phyloP scores from a whole-genome alignment of 2,797 vertebrate species.

The Vespertilio murinus region DNA sequence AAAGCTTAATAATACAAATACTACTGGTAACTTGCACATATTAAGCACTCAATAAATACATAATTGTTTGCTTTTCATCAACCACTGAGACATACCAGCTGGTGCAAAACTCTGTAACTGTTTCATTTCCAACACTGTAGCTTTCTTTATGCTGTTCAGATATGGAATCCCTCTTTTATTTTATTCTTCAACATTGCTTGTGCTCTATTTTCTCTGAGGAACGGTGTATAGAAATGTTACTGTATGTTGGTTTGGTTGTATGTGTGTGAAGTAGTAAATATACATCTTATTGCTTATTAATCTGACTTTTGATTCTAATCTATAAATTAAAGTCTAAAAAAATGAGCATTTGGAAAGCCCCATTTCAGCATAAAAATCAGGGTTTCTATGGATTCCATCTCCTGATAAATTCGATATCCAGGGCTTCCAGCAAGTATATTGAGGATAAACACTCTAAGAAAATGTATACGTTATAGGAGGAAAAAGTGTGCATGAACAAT shows the following conservation, averaged over 20 bases:
- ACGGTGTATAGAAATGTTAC: background rate
- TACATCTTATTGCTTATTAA: background rate
- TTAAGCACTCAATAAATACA: background rate
- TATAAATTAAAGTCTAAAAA: constrained; percentile 57
- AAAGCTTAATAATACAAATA: background rate
- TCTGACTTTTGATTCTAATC: constrained; percentile 1
- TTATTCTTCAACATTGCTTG: background rate
- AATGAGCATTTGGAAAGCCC: constrained; percentile 16
- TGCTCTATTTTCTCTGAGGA: background rate
- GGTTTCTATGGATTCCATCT: background rate
- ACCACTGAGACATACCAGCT: no score
- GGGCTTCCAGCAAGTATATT: background rate
- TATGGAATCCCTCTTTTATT: background rate
- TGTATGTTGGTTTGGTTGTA: background rate
- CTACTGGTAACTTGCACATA: background rate
- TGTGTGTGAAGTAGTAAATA: constrained; percentile 9
- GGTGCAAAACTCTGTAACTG: background rate
- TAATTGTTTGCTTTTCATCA: background rate
- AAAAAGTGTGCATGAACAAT: background rate
- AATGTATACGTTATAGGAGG: background rate
- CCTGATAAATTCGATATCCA: background rate
- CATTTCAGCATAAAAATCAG: constrained; percentile 18
- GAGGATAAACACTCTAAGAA: constrained; percentile 52
- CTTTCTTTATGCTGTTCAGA: background rate
- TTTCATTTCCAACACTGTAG: background rate